Evolutionary conservation across 2,113 vertebrate species (phyloP).

Genomic region (Nothocercus julius): DNA sequence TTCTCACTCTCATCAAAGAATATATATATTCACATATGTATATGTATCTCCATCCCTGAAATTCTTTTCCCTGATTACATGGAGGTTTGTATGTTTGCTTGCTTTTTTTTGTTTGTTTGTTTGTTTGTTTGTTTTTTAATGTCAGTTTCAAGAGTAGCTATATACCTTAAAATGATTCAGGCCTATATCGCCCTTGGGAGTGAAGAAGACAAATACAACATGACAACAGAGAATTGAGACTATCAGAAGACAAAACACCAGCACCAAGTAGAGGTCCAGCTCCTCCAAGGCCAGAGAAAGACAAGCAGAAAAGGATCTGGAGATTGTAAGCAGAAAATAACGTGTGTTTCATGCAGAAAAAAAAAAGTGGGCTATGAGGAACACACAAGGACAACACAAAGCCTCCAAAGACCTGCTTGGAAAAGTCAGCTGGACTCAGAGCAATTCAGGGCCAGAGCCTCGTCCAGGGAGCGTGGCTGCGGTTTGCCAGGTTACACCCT

Average conservation of each 20-base stretch:
- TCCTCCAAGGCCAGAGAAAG: neutral
- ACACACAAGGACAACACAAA: neutral
- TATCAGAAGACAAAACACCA: neutral
- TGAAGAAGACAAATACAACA: rapidly evolving
- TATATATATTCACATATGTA: rapidly evolving
- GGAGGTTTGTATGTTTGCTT: neutral
- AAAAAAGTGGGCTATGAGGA: neutral
- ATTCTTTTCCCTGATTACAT: neutral
- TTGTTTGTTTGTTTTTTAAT: neutral
- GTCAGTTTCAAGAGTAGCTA: neutral
- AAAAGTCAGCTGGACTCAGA: slow-evolving; percentile 14
- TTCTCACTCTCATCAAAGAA: neutral
- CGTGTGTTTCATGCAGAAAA: neutral
- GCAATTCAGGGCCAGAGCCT: neutral
- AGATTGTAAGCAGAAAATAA: neutral
- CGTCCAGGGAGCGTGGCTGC: neutral
- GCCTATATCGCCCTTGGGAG: neutral
- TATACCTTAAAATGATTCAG: neutral
- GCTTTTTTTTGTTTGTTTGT: neutral
- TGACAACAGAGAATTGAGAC: neutral
- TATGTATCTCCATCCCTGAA: neutral
- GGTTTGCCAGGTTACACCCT: slow-evolving; percentile 21
- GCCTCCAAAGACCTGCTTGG: neutral
- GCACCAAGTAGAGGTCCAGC: neutral
- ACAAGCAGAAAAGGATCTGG: neutral